phyloP scores from a whole-genome alignment of 2,797 vertebrate genomes.

The Sebastes diaconus region DNA sequence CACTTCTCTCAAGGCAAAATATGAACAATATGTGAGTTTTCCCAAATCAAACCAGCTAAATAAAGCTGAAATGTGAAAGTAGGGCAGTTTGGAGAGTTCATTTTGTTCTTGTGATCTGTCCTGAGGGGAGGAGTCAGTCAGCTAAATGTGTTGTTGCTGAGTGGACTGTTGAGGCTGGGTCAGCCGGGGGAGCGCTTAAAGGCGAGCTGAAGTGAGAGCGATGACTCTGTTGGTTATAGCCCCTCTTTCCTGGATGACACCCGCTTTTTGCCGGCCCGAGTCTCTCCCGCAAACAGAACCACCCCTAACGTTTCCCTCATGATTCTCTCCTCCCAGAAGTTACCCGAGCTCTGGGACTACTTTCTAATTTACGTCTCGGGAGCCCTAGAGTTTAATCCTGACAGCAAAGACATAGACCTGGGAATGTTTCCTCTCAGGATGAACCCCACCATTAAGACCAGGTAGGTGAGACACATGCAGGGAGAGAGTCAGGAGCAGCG shows the following conservation, averaged over 20 bases:
- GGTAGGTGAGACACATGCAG: constrained; percentile 53
- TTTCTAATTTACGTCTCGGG: constrained; percentile 78
- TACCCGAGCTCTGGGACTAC: constrained; percentile 80
- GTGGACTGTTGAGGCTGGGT: constrained; percentile 52
- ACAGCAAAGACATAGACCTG: constrained; percentile 69
- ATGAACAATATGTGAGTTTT: background rate
- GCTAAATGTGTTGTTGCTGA: constrained; percentile 71
- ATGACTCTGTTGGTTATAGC: background rate
- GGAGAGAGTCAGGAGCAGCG: background rate
- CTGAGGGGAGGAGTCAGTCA: constrained; percentile 59
- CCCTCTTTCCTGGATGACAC: constrained; percentile 7
- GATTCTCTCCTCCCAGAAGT: constrained; percentile 72
- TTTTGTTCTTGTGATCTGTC: constrained; percentile 47
- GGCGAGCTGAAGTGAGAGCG: constrained; percentile 23
- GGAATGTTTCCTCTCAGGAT: constrained; percentile 78
- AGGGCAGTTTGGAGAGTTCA: constrained; percentile 10
- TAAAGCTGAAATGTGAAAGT: background rate
- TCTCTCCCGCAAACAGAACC: background rate
- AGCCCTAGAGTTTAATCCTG: constrained; percentile 76
- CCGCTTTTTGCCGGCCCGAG: background rate
- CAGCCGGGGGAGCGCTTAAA: constrained; percentile 40
- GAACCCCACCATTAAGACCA: constrained; percentile 75
- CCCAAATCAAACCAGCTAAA: background rate
- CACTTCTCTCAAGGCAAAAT: background rate
- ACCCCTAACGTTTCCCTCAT: constrained; percentile 40